phyloP scores from a whole-genome alignment of 2,113 vertebrate species.

The Antechinus stuartii region DNA sequence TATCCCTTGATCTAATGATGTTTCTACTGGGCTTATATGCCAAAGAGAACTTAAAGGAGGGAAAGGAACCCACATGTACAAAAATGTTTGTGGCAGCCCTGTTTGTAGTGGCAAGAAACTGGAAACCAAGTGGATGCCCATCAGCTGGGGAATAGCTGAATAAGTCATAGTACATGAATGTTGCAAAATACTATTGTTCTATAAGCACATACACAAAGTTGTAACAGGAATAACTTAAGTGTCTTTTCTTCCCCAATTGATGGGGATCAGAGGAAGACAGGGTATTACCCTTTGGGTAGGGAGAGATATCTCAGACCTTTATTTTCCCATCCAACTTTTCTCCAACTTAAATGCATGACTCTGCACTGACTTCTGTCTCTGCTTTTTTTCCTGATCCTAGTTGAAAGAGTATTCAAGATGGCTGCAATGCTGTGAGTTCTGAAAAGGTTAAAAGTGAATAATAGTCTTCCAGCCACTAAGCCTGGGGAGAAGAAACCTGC shows the following conservation, averaged over 20 bases:
- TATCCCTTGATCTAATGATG: too few species aligned
- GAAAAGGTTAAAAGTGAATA: not conserved
- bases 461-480: not conserved
- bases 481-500: not conserved
- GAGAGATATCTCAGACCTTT: not conserved
- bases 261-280: not conserved
- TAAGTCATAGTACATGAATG: too few species aligned
- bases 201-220: not conserved
- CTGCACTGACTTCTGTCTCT: not conserved
- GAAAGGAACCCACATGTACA: too few species aligned
- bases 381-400: not conserved
- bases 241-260: not conserved
- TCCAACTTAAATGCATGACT: not conserved
- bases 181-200: too few species aligned
- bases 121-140: too few species aligned
- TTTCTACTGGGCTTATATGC: too few species aligned
- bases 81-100: too few species aligned
- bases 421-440: not conserved
- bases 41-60: too few species aligned
- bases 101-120: too few species aligned
- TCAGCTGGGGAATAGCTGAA: too few species aligned
- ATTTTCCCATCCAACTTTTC: not conserved
- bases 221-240: not conserved
- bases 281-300: not conserved
- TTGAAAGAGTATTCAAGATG: not conserved